Evolutionary conservation across 1,140 invertebrate species (phyloP).

Genomic region (Colletes gigas): DNA sequence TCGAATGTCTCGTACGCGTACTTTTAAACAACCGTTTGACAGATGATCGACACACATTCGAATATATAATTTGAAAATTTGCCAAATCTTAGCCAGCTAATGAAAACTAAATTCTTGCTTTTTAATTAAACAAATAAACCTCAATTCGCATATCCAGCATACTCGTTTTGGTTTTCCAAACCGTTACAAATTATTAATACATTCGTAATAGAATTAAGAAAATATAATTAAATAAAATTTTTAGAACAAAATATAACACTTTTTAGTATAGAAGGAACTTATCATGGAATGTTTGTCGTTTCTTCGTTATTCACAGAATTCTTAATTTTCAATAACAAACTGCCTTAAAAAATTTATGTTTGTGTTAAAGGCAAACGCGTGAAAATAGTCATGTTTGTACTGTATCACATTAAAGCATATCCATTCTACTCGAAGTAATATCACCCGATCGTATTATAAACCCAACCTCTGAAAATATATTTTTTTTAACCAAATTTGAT

Average conservation of each 20-base stretch:
- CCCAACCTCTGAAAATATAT: too few relatives aligned
- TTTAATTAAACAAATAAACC: neutral
- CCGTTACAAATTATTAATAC: neutral
- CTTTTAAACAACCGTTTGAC: neutral
- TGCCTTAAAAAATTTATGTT: too few relatives aligned
- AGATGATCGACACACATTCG: neutral
- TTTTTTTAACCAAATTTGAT: too few relatives aligned
- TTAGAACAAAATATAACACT: neutral
- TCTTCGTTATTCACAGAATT: neutral
- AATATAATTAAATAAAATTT: neutral
- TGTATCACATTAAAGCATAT: too few relatives aligned
- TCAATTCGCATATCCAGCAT: neutral
- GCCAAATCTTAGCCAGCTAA: neutral
- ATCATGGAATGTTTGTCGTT: slow-evolving; percentile 16
- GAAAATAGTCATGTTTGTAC: neutral
- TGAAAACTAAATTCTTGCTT: neutral
- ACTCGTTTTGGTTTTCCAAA: neutral
- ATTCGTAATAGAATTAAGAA: neutral
- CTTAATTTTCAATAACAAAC: too few relatives aligned
- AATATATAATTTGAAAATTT: neutral
- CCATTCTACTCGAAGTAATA: too few relatives aligned
- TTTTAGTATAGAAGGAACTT: slow-evolving; percentile 5
- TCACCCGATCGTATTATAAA: too few relatives aligned
- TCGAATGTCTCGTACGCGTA: neutral
- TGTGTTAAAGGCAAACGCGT: neutral